Conservation (phyloP, 2,888 invertebrate genomes). For the Lasioglossum malachurum region DNA sequence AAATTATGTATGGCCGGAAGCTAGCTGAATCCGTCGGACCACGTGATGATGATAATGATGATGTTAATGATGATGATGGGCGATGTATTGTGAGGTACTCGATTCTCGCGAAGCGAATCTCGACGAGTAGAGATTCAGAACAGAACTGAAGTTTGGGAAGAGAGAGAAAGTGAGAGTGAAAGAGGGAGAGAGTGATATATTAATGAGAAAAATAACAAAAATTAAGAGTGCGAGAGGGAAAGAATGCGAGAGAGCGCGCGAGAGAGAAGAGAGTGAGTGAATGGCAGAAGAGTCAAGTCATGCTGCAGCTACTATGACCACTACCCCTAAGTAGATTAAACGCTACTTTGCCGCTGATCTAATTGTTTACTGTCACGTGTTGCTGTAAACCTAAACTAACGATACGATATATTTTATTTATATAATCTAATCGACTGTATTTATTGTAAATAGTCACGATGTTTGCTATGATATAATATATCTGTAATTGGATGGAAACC, state of each 20-base stretch:
- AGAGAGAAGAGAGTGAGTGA: constrained; percentile 36
- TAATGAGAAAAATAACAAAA: constrained; percentile 23
- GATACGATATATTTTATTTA: constrained; percentile 84
- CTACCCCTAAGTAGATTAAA: constrained; percentile 81
- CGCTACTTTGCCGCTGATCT: constrained; percentile 84
- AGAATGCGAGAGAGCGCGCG: constrained; percentile 5
- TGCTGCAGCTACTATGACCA: constrained; percentile 82
- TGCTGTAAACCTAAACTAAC: constrained; percentile 83
- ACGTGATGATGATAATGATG: constrained; percentile 26
- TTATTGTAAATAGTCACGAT: constrained; percentile 84
- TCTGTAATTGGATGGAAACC: constrained; percentile 83
- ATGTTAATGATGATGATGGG: constrained; percentile 1
- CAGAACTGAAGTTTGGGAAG: constrained; percentile 35
- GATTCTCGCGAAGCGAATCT: constrained; percentile 30
- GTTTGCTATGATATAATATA: constrained; percentile 84
- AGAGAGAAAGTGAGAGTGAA: constrained; percentile 19
- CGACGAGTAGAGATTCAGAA: constrained; percentile 26
- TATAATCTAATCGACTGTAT: constrained; percentile 83
- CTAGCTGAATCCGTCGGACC: constrained; percentile 59
- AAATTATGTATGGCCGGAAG: constrained; percentile 39
- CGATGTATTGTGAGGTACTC: constrained; percentile 17
- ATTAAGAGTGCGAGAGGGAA: constrained; percentile 20
- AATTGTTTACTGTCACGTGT: constrained; percentile 84
- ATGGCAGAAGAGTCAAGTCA: constrained; percentile 73
- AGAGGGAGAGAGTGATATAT: constrained; percentile 21